Conservation (phyloP, 2,797 vertebrate species). For the Crotalus adamanteus region DNA sequence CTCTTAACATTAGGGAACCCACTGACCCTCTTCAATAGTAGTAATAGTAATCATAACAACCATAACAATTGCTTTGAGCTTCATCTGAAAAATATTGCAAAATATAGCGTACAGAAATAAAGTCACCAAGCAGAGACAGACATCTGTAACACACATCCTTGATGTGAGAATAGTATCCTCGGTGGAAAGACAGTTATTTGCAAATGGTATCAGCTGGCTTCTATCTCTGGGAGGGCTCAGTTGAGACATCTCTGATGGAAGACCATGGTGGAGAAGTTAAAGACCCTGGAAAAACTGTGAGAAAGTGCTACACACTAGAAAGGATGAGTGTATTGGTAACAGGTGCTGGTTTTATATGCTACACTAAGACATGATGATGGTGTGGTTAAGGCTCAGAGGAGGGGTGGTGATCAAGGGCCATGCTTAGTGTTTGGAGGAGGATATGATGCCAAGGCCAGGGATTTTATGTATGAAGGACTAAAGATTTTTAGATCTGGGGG, state of each 20-base stretch:
- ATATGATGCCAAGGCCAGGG: too few species aligned
- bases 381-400: not conserved
- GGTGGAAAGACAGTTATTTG: accelerated
- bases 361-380: not conserved
- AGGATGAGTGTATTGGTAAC: not conserved
- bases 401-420: too few species aligned
- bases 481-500: too few species aligned
- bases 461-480: too few species aligned
- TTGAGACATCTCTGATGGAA: not conserved
- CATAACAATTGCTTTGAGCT: not conserved
- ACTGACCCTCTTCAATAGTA: not conserved
- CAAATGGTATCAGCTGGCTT: not conserved
- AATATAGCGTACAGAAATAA: not conserved
- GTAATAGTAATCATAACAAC: not conserved
- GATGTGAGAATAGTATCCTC: not conserved
- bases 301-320: too few species aligned
- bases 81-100: not conserved
- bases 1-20: not conserved
- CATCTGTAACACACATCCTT: not conserved
- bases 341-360: not conserved
- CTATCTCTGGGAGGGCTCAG: too few species aligned
- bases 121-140: not conserved
- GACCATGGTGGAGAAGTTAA: not conserved
- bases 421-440: too few species aligned
- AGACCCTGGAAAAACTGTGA: not conserved